Evolutionary conservation across 2,888 invertebrate species (phyloP), one percentile per base, ranked within the genome.

Genomic region (Rhamnusium bicolor): DNA sequence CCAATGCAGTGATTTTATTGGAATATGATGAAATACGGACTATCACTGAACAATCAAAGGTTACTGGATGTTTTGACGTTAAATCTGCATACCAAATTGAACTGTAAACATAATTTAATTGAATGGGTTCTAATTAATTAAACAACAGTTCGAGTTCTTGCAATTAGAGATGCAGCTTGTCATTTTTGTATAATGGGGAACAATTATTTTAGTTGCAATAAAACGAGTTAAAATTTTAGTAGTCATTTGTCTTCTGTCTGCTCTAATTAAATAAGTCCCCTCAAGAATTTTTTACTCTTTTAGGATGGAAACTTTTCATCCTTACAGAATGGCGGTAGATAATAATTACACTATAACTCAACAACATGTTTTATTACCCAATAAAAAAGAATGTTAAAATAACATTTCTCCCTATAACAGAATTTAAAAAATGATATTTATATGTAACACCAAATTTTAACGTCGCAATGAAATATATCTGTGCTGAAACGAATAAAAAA

Each of bases 11-110:
- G 32, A 58, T 40, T 71, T 66, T 21, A 58, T 47, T 21, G 65
- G 46, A 21, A 65, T 58, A 49, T 16, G 24, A 46, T 32, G 58
- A 49, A 53, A 66, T 49, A 19, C 49, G 63, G 65, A 70, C 47
- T 24, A 66, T 66, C 60, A 51, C 56, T 27, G 56, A 63, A 62
- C 61, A 65, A 70, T 70, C 69, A 63, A 63, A 62, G 62, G 56
- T 58, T 32, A 4, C 24, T 47, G n/a, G 47, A 66, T 66, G 60
- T 24, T 32, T 49, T 58, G 58, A 60, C 24, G 58, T 19, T 47
- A 58, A 65, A 70, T 70, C 63, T 71, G 60, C 65, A 58, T 71
- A 49, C 51, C 66, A 60, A 58, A 60, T 46, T 46, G 60, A 16
- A 29, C 21, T 58, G 63, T 32, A 70, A 56, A 58, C 47, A 47